phyloP scores from a whole-genome alignment of 2,888 invertebrate species.

The Caenorhabditis macrosperma region DNA sequence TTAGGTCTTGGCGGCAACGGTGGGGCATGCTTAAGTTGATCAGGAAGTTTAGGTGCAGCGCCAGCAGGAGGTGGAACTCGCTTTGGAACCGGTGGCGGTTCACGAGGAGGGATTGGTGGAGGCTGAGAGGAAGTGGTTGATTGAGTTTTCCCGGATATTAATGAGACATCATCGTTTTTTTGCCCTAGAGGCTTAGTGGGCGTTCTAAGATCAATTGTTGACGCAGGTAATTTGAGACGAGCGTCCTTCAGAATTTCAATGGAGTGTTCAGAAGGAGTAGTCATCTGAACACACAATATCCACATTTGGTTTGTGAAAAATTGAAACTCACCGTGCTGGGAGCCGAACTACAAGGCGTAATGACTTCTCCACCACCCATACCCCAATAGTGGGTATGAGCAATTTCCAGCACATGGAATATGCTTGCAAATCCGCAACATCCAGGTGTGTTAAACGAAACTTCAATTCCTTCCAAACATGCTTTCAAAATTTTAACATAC shows the following conservation, averaged over 20 bases:
- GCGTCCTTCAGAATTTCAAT: conserved; percentile 36
- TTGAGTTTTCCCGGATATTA: too few relatives aligned
- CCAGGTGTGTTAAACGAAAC: conserved; percentile 84
- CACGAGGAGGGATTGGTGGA: conserved; percentile 56
- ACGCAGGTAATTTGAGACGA: conserved; percentile 64
- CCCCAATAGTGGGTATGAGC: conserved; percentile 96
- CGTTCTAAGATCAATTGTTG: conserved; percentile 64
- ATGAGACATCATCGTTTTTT: too few relatives aligned
- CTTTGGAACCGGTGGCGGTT: conserved; percentile 40
- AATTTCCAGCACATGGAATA: conserved; percentile 96
- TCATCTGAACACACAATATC: conserved; percentile 29
- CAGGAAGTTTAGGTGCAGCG: conserved; percentile 46
- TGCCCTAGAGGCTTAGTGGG: conserved; percentile 64
- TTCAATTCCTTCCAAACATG: conserved; percentile 92
- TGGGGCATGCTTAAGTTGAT: conserved; percentile 40
- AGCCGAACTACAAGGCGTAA: conserved; percentile 59
- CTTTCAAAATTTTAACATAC: conserved; percentile 92
- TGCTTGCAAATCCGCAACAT: conserved; percentile 94
- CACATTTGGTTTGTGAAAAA: background rate
- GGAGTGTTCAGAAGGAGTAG: conserved; percentile 36
- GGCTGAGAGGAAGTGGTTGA: too few relatives aligned
- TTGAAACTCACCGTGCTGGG: conserved; percentile 57
- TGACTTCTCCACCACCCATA: conserved; percentile 62
- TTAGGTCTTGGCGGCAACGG: conserved; percentile 63
- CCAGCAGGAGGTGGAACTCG: conserved; percentile 41